Evolutionary conservation across 2,888 invertebrate species (phyloP), one percentile per base, ranked within the genome.

Genomic region (Ochropleura plecta): DNA sequence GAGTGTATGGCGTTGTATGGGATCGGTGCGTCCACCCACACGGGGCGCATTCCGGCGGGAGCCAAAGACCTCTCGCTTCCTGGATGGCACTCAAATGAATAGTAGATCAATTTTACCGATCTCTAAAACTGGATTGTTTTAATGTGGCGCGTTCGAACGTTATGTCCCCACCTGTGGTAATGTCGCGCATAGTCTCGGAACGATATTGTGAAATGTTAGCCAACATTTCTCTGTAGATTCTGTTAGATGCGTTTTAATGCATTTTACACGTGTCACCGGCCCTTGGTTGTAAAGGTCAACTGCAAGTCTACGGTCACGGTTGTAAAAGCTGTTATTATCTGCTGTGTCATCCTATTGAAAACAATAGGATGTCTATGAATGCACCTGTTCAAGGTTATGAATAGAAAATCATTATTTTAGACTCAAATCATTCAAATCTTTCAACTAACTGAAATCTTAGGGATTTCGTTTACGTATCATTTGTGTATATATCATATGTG

Each of bases 41-140:
- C 93, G 84, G 87, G 90, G 90, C 91, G 89, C 95, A 96, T 96
- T 95, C 96, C 95, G 88, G 82, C 87, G 93, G 95, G 94, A 96
- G 95, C 95, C 96, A 96, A 96, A 95, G 96, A 96, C 96, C 96
- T 94, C 88, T 94, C 89, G 92, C 93, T 95, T 96, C 95, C 96
- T 95, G 94, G 94, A 95, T 93, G 91, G 92, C 90, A 92, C 90
- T 92, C 91, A 91, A 85, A 89, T 89, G 88, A 91, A 92, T 88
- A 87, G 91, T 88, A 88, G 91, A 92, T 90, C 91, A 89, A 90
- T 89, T 89, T 86, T 80, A 88, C 89, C 84, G 82, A 88, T 88
- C 83, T 86, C 77, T 79, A 78, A 83, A 87, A 87, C 87, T 88
- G 87, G 87, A 88, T 87, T 87, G 88, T 87, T 88, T 88, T 88